These are phyloP conservation scores for Apis cerana DNA, from an alignment of 1,140 invertebrate genomes.

Conservation along the genomic window DNA sequence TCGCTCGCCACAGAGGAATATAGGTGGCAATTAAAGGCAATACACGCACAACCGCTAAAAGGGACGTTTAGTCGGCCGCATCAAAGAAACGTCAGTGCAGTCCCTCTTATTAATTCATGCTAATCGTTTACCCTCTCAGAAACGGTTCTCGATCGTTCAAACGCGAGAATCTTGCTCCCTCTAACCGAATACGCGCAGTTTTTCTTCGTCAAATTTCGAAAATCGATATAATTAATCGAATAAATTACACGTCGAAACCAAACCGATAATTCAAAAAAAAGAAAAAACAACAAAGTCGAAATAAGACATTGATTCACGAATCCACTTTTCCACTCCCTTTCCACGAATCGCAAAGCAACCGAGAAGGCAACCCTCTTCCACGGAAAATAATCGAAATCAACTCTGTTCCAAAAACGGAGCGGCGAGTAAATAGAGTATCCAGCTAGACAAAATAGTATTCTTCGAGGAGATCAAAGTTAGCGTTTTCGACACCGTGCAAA, in stretches of 20 bases:
- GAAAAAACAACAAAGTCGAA: too few relatives aligned
- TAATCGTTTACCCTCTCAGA: slow-evolving; percentile 50
- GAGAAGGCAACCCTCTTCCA: neutral
- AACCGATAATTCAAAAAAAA: too few relatives aligned
- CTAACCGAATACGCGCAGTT: too few relatives aligned
- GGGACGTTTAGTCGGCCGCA: slow-evolving; percentile 54
- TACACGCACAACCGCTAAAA: slow-evolving; percentile 4
- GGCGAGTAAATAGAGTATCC: too few relatives aligned
- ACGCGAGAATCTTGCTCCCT: neutral
- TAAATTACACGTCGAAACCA: too few relatives aligned
- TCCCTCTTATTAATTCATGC: slow-evolving; percentile 54
- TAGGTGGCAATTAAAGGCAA: slow-evolving; percentile 30
- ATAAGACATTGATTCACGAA: too few relatives aligned
- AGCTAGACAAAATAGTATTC: neutral
- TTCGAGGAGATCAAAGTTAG: slow-evolving; percentile 8
- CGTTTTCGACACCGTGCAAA: neutral
- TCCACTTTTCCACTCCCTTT: neutral
- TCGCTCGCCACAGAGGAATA: neutral
- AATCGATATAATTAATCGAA: too few relatives aligned
- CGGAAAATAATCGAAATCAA: neutral
- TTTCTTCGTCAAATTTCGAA: too few relatives aligned
- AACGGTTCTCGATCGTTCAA: slow-evolving; percentile 36
- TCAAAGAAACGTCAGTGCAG: slow-evolving; percentile 55
- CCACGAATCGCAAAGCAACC: neutral
- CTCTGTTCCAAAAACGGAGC: neutral